A percentile compares a stretch with the other conserved stretches of the same genome.
phyloP scores from a whole-genome alignment of 2,888 invertebrate genomes.

The Cephonodes hylas region DNA sequence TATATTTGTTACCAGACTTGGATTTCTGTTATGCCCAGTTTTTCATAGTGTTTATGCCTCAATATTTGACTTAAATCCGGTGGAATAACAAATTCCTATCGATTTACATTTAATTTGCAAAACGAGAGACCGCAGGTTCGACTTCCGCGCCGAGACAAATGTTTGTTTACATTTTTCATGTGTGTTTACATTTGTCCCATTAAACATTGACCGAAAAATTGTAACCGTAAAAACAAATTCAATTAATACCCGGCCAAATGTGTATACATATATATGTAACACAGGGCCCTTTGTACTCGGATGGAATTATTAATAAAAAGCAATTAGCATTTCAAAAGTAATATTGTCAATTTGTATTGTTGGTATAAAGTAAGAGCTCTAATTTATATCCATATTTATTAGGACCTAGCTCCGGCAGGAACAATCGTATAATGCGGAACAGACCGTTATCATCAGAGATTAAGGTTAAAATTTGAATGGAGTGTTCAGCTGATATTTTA shows the following conservation, averaged over 20 bases:
- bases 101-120: too few species aligned
- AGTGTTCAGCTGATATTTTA: constrained; percentile 46
- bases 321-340: constrained; percentile 35
- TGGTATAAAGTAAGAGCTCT: constrained; percentile 38
- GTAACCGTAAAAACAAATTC: background rate
- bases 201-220: too few species aligned
- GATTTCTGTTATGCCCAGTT: too few species aligned
- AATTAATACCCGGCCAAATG: background rate
- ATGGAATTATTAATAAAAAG: constrained; percentile 28
- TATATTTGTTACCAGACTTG: too few species aligned
- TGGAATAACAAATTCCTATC: too few species aligned
- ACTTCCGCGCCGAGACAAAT: too few species aligned
- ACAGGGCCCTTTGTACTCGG: background rate
- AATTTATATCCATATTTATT: constrained; percentile 58
- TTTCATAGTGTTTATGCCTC: too few species aligned
- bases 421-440: constrained; percentile 31
- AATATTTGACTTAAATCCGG: too few species aligned
- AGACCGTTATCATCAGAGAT: constrained; percentile 44
- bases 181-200: too few species aligned
- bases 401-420: constrained; percentile 36
- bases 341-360: constrained; percentile 45
- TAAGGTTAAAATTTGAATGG: constrained; percentile 51
- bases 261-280: background rate
- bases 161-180: too few species aligned
- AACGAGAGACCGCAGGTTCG: too few species aligned